Percentiles rank a stretch among this genome's conserved stretches.
phyloP scores from a whole-genome alignment of 2,888 invertebrate species.

The Heliconius charithonia region DNA sequence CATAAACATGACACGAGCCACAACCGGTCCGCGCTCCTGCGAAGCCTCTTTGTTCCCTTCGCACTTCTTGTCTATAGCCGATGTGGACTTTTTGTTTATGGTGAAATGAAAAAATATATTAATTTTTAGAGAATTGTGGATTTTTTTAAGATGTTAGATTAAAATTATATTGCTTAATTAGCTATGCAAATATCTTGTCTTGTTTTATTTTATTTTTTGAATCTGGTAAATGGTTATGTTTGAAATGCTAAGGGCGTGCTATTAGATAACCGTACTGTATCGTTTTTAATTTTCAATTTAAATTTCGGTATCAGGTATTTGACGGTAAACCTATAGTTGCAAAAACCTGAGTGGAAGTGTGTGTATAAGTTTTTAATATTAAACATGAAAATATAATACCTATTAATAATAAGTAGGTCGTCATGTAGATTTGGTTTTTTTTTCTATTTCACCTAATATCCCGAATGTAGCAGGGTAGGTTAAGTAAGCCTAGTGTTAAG shows the following conservation, averaged over 20 bases:
- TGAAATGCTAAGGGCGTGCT: no score
- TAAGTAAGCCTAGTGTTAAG: no score
- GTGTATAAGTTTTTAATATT: neutral
- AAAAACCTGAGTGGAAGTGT: neutral
- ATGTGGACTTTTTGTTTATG: slow-evolving; percentile 36
- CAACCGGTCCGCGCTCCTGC: slow-evolving; percentile 57
- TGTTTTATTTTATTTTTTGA: neutral
- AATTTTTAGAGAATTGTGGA: neutral
- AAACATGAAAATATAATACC: no score
- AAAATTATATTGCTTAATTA: neutral
- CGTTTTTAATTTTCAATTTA: no score
- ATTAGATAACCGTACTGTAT: no score
- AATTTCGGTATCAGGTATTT: no score
- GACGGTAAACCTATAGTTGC: neutral
- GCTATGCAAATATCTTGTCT: no score
- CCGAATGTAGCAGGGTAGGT: no score
- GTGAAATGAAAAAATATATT: slow-evolving; percentile 19
- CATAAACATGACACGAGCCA: slow-evolving; percentile 52
- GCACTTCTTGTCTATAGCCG: slow-evolving; percentile 63
- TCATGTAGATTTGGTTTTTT: no score
- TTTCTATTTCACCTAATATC: no score
- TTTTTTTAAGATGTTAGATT: neutral
- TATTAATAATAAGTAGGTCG: neutral
- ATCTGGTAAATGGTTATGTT: no score
- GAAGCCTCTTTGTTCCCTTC: slow-evolving; percentile 66